These are phyloP conservation scores for Cheirogaleus major DNA, from an alignment of 2,797 vertebrate genomes.

Conservation along the genomic window DNA sequence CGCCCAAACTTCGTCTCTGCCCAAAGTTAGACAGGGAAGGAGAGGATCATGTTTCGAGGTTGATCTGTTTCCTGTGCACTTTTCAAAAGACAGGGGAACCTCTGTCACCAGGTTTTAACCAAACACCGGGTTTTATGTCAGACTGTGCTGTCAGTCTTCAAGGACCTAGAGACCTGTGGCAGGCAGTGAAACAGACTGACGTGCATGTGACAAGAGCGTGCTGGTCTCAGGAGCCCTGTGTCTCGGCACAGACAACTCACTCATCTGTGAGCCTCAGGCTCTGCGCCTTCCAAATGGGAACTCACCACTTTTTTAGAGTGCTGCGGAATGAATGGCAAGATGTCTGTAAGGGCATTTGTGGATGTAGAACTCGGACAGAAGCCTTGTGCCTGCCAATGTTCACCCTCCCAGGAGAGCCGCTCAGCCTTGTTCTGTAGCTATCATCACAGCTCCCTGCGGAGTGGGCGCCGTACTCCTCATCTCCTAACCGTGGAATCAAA, in stretches of 20 bases:
- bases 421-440: background rate
- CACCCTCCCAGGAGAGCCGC: background rate
- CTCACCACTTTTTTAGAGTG: background rate
- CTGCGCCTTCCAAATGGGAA: background rate
- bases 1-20: background rate
- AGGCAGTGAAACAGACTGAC: background rate
- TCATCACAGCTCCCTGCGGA: background rate
- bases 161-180: background rate
- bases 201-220: accelerated
- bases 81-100: background rate
- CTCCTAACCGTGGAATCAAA: background rate
- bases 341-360: no score
- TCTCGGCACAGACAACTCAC: background rate
- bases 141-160: background rate
- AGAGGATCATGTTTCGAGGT: background rate
- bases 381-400: background rate
- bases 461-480: background rate
- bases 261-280: background rate
- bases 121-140: background rate
- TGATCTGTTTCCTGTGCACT: background rate
- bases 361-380: background rate
- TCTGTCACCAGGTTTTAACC: background rate
- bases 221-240: background rate
- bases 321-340: background rate
- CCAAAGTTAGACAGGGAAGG: background rate